Base-by-base conservation (phyloP, 30 jellyfish, hydroid and myxozoan genomes). In the Clytia hemisphaerica region DNA sequence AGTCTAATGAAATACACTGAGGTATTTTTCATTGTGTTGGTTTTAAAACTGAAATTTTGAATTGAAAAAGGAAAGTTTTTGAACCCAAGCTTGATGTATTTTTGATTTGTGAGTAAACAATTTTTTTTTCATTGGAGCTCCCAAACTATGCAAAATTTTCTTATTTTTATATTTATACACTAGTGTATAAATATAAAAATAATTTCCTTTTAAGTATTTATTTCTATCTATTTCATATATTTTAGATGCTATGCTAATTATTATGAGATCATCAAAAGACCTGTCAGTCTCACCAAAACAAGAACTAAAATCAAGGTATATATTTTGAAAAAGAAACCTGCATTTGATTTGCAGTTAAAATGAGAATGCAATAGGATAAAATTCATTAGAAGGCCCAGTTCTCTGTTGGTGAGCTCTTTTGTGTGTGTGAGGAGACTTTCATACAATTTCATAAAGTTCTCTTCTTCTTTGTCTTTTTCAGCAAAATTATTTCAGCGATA, bases 161-260 rank as follows among this genome's bases (percentile, higher is more conserved):
- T n/a, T n/a, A n/a, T n/a, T n/a, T n/a, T n/a, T n/a, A n/a, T n/a
- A n/a, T n/a, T n/a, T n/a, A n/a, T n/a, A n/a, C n/a, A n/a, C n/a
- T n/a, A n/a, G n/a, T n/a, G n/a, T n/a, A n/a, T n/a, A n/a, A n/a
- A n/a, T n/a, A n/a, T n/a, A n/a, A n/a, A n/a, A n/a, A n/a, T n/a
- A n/a, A n/a, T n/a, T n/a, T n/a, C n/a, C 18, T 42, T 60, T 24
- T 60, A 60, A 9, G 9, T 14, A 31, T 60, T 60, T 12, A 18
- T 24, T 18, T 31, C 24, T 64, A 16, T 10, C 18, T 53, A 18
- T 58, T 34, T 28, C 26, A 19, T 54, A n/a, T n/a, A n/a, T 14
- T 29, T 7, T 33, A 87, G 97, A 54, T 29, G 92, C 2, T 80
- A 79, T 76, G 94, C 94, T 1, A 93, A 81, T 42, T 88, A 79